Conservation (phyloP, 2,797 vertebrate species). For the Coccyzus lansbergi region DNA sequence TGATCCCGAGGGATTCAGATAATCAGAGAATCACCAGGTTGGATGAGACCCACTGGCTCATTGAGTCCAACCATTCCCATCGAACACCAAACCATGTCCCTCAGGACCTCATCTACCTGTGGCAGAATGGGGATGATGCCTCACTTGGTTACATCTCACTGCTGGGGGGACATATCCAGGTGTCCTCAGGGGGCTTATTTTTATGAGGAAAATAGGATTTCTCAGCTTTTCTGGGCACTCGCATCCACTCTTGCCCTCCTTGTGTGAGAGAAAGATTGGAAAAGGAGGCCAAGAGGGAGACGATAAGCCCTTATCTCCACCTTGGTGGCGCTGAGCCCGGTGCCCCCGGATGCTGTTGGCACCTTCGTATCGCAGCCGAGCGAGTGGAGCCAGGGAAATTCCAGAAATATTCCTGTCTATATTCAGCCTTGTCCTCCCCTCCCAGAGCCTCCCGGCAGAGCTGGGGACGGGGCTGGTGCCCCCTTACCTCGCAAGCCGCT, state of each 20-base stretch:
- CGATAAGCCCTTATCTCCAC: constrained; percentile 9
- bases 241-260: not conserved
- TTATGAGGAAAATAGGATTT: not conserved
- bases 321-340: accelerated
- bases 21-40: too few relatives aligned
- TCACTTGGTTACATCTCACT: not conserved
- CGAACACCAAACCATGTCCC: too few relatives aligned
- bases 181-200: not conserved
- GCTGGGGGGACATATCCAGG: not conserved
- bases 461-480: not conserved
- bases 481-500: constrained; percentile 51
- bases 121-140: not conserved
- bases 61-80: too few relatives aligned
- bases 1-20: not conserved
- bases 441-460: accelerated
- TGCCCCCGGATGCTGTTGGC: not conserved
- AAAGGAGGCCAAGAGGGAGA: not conserved
- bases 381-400: not conserved
- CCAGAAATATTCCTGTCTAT: not conserved
- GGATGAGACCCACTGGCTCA: too few relatives aligned
- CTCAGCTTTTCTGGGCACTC: not conserved
- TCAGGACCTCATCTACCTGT: too few relatives aligned
- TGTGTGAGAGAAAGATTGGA: not conserved
- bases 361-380: not conserved
- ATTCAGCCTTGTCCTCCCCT: not conserved